These are phyloP conservation scores for Conchocele bisecta DNA, from an alignment of 2,888 invertebrate genomes.

Conservation along the genomic window DNA sequence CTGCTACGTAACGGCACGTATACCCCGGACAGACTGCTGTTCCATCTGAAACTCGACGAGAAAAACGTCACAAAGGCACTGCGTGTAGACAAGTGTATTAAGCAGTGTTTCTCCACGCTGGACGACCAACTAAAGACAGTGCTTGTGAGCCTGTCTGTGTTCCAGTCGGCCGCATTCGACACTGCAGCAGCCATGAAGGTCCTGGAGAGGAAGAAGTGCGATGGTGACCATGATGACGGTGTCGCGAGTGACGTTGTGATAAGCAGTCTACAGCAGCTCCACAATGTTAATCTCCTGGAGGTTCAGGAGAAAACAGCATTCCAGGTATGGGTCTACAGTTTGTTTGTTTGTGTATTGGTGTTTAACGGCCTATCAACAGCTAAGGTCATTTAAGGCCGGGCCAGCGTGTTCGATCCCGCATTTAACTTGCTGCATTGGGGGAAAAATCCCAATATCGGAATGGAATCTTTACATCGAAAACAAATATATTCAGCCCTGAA, in stretches of 20 bases:
- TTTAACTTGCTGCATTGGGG: no score
- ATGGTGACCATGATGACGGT: not conserved
- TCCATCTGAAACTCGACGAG: constrained; percentile 47
- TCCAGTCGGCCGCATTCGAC: constrained; percentile 35
- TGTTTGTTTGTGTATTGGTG: no score
- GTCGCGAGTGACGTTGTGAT: not conserved
- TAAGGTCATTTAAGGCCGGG: no score
- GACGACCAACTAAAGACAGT: not conserved
- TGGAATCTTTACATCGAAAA: no score
- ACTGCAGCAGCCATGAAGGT: constrained; percentile 7
- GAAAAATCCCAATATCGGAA: no score
- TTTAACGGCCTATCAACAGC: no score
- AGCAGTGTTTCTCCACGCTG: constrained; percentile 17
- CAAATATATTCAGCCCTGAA: no score
- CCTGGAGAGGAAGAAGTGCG: not conserved
- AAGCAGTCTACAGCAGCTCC: constrained; percentile 5
- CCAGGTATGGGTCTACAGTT: no score
- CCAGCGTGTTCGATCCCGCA: no score
- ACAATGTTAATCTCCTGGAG: constrained; percentile 29
- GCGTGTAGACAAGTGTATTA: constrained; percentile 22
- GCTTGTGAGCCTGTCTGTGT: constrained; percentile 38
- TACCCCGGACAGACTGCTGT: constrained; percentile 37
- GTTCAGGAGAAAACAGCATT: no score
- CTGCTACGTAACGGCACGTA: constrained; percentile 21
- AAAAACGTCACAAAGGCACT: constrained; percentile 46